Percentiles rank a stretch among this genome's conserved stretches.
phyloP scores from a whole-genome alignment of 1,140 invertebrate genomes.

The Heliconius nattereri region DNA sequence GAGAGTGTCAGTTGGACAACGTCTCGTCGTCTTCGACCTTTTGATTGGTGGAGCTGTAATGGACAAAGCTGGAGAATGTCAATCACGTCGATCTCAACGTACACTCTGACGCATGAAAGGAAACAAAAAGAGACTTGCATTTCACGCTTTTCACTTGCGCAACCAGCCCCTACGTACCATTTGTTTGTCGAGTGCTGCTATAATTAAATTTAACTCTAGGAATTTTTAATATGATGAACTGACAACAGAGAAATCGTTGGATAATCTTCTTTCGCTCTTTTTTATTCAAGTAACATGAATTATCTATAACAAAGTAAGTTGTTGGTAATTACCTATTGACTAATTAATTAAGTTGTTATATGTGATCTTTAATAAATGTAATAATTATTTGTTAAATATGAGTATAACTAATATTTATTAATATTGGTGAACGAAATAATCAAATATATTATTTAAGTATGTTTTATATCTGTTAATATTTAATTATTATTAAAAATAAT shows the following conservation, averaged over 20 bases:
- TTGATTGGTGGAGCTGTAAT: constrained; percentile 52
- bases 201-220: neutral
- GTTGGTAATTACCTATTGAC: too few relatives aligned
- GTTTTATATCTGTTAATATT: neutral
- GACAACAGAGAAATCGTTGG: neutral
- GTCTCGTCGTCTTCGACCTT: constrained; percentile 46
- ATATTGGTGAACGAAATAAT: neutral
- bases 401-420: neutral
- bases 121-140: constrained; percentile 33
- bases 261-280: neutral
- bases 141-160: constrained; percentile 37
- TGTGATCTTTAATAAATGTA: neutral
- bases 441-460: neutral
- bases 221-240: neutral
- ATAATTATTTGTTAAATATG: neutral
- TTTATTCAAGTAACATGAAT: neutral
- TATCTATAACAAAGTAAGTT: too few relatives aligned
- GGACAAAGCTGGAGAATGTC: constrained; percentile 47
- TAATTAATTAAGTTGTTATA: neutral
- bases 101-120: neutral
- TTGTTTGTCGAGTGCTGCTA: neutral
- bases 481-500: neutral
- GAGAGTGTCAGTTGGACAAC: constrained; percentile 53
- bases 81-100: constrained; percentile 14
- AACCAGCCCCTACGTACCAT: constrained; percentile 19